Evolutionary conservation across 2,888 invertebrate genomes (phyloP), one percentile per base, ranked within the genome.

Genomic region (Exocentrus adspersus): DNA sequence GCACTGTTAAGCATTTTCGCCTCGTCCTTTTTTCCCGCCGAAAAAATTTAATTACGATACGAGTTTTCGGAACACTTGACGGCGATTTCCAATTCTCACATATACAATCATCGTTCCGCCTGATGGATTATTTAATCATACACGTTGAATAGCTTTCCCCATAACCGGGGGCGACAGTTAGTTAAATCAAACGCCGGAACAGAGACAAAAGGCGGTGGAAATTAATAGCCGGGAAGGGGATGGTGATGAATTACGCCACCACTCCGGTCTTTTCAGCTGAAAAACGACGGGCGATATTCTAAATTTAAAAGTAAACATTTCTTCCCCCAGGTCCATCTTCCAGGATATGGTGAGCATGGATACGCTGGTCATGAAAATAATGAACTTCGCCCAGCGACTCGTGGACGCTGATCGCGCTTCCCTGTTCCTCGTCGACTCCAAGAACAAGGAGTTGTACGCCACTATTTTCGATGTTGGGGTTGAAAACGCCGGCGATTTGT

Each of bases 291-390:
- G n/a, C n/a, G n/a, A n/a, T n/a, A n/a, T n/a, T n/a, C n/a, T n/a
- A n/a, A n/a, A n/a, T n/a, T n/a, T n/a, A n/a, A n/a, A n/a, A n/a
- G n/a, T n/a, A n/a, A n/a, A n/a, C n/a, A n/a, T n/a, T n/a, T n/a
- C n/a, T 41, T n/a, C 10, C 16, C 28, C 17, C 82, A 93, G 93
- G 80, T 92, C 92, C 6, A 92, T 94, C 77, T 94, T 95, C 78
- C 93, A 94, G 84, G 93, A 94, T 76, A 94, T 94, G 87, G 90
- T 92, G 48, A 92, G 92, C 69, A 89, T 94, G 85, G 93, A 94
- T 73, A 87, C 88, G 62, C 86, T 94, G 0, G 92, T 94, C 28
- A 89, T 91, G 80, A 91, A 92, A 78, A 91, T 94, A 63, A 89
- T 94, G 87, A 91, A 92, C 78, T 93, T 91, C 78, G 93, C 93